These are phyloP conservation scores for Liopterus haemorrhoidalis DNA, from an alignment of 2,888 invertebrate genomes.

Conservation along the genomic window DNA sequence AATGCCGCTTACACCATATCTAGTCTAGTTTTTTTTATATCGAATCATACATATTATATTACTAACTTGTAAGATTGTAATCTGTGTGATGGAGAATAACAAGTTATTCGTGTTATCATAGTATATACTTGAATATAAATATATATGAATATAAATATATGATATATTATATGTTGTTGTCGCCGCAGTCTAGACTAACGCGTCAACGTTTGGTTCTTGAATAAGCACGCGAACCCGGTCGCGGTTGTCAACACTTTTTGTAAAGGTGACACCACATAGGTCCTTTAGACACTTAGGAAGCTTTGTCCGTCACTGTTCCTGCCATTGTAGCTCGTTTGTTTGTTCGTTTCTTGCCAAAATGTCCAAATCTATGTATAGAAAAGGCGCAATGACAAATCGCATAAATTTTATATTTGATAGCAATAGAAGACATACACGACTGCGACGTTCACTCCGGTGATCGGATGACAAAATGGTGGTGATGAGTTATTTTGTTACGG, in stretches of 20 bases:
- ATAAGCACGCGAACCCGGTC: neutral
- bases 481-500: no score
- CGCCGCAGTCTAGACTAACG: no score
- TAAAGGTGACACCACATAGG: neutral
- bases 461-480: no score
- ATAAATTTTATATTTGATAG: constrained; percentile 43
- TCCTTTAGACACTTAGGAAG: constrained; percentile 28
- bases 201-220: constrained; percentile 3
- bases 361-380: constrained; percentile 25
- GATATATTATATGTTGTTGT: constrained; percentile 2
- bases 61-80: no score
- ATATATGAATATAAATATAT: constrained; percentile 1
- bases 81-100: no score
- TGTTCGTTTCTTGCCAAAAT: constrained; percentile 12
- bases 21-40: constrained; percentile 47
- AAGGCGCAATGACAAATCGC: constrained; percentile 39
- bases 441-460: no score
- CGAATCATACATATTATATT: constrained; percentile 44
- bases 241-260: neutral
- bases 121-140: no score
- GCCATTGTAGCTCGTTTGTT: constrained; percentile 39
- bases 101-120: no score
- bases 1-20: constrained; percentile 41
- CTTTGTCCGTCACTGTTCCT: constrained; percentile 49
- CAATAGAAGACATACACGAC: no score